These are phyloP conservation scores for Shinisaurus crocodilurus DNA, from an alignment of 2,113 vertebrate species.

Conservation along the genomic window DNA sequence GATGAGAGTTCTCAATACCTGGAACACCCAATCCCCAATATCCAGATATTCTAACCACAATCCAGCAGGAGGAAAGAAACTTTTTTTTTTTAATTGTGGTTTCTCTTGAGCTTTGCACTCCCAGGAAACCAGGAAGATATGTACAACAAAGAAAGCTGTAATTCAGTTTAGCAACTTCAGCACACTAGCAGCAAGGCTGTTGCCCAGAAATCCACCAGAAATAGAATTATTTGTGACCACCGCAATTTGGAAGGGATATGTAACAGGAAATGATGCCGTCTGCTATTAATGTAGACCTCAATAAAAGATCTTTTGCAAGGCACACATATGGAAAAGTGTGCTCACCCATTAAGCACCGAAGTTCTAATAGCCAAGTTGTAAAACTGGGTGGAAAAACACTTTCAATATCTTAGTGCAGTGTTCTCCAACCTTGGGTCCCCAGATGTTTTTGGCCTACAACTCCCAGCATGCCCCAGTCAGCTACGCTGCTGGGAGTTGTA, in stretches of 20 bases:
- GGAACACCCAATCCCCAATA: neutral
- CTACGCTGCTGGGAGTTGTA: too few species aligned
- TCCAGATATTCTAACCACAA: neutral
- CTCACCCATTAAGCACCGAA: constrained; percentile 14
- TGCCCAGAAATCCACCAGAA: constrained; percentile 31
- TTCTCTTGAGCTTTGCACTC: neutral
- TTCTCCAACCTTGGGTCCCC: too few species aligned
- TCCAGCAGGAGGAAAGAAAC: neutral
- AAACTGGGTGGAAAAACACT: constrained; percentile 7
- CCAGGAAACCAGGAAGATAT: neutral
- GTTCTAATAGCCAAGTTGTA: constrained; percentile 23
- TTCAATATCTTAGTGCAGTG: constrained; percentile 46
- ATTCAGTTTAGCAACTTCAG: neutral
- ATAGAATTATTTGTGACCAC: constrained; percentile 20
- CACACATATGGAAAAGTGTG: constrained; percentile 13
- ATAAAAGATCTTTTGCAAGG: neutral
- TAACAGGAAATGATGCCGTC: neutral
- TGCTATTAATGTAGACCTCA: constrained; percentile 9
- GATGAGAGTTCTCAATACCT: neutral
- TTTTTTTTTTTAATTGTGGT: neutral
- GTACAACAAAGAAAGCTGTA: neutral
- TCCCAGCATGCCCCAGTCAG: too few species aligned
- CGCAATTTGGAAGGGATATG: neutral
- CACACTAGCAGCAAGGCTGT: neutral
- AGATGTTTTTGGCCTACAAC: too few species aligned